These are phyloP conservation scores for Subacronicta megacephala DNA, from an alignment of 2,888 invertebrate species.

Conservation along the genomic window DNA sequence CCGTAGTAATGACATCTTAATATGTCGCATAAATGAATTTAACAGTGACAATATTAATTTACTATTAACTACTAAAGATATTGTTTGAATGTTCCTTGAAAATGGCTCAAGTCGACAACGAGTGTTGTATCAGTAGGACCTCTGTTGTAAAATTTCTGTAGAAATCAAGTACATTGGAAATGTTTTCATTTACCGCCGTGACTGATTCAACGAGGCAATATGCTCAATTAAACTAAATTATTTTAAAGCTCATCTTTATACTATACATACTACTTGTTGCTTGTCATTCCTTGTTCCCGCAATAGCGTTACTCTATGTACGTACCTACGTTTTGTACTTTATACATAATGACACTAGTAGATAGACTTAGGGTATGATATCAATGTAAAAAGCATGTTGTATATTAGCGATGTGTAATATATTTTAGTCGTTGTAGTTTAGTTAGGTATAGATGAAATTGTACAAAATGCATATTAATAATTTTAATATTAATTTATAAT, in stretches of 20 bases:
- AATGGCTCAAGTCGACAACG: conserved; percentile 54
- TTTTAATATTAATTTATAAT: conserved; percentile 85
- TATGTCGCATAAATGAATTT: conserved; percentile 54
- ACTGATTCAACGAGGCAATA: conserved; percentile 49
- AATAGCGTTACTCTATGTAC: conserved; percentile 63
- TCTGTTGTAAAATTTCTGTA: conserved; percentile 17
- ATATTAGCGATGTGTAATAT: conserved; percentile 87
- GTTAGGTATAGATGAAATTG: conserved; percentile 88
- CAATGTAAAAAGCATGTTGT: conserved; percentile 87
- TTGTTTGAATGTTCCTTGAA: conserved; percentile 56
- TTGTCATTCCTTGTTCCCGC: conserved; percentile 64
- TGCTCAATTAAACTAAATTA: conserved; percentile 73
- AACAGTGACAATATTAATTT: conserved; percentile 58
- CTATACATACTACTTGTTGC: conserved; percentile 55
- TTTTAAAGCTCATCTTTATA: conserved; percentile 64
- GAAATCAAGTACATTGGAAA: conserved; percentile 21
- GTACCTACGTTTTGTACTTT: conserved; percentile 74
- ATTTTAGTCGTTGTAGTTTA: conserved; percentile 85
- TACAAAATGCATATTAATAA: conserved; percentile 88
- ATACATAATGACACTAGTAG: conserved; percentile 71
- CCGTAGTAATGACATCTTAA: conserved; percentile 30
- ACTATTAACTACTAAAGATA: conserved; percentile 43
- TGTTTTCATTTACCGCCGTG: conserved; percentile 35
- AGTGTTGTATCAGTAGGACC: conserved; percentile 19
- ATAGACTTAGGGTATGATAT: conserved; percentile 76